Evolutionary conservation across 2,797 vertebrate species (phyloP).

Genomic region (Anabacerthia variegaticeps): DNA sequence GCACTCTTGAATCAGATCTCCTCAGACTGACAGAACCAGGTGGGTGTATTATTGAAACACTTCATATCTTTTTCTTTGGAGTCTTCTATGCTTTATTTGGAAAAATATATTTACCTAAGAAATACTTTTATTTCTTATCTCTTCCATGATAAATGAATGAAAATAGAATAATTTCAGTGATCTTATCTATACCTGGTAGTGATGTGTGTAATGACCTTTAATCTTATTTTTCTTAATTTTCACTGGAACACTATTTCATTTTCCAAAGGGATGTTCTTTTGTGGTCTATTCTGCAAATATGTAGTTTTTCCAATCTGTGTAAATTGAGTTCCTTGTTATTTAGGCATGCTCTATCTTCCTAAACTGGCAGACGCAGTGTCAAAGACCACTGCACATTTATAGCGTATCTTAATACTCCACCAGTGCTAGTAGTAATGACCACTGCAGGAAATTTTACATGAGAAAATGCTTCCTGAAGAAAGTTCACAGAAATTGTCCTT

Average conservation of each 20-base stretch:
- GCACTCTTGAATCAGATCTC: conserved; percentile 75
- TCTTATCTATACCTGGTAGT: neutral
- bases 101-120: neutral
- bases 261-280: neutral
- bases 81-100: neutral
- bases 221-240: neutral
- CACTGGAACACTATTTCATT: neutral
- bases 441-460: neutral
- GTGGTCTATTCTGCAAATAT: neutral
- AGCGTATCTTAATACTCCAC: neutral
- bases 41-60: conserved; percentile 19
- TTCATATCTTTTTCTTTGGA: neutral
- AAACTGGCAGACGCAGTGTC: neutral
- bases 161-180: neutral
- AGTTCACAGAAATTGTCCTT: neutral
- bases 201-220: neutral
- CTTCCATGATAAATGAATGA: neutral
- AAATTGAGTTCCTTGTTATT: neutral
- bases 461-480: neutral
- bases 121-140: neutral
- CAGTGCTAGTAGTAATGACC: neutral
- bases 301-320: neutral
- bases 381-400: neutral
- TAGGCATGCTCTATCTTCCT: neutral
- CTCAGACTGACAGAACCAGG: conserved; percentile 75